Evolutionary conservation across 2,797 vertebrate genomes (phyloP).

Genomic region (Phyllotis vaccarum): DNA sequence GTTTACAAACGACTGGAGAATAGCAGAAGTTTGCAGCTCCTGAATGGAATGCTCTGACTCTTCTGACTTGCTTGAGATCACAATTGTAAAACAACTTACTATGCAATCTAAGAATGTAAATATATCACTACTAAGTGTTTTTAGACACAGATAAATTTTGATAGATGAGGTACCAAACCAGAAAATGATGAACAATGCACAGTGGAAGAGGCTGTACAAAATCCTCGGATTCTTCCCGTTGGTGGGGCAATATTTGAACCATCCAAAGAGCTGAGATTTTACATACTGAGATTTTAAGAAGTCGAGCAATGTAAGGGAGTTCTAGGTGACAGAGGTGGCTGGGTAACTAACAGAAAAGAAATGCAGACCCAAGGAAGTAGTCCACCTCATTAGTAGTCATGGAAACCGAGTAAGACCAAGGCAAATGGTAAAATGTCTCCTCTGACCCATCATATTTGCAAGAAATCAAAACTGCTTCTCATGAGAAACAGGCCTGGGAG

Average conservation of each 20-base stretch:
- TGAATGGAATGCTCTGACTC: not conserved
- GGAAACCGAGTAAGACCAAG: constrained; percentile 21
- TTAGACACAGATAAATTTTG: not conserved
- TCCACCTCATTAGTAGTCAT: constrained; percentile 4
- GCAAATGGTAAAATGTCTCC: not conserved
- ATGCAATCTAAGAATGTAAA: not conserved
- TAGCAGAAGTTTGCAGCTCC: not conserved
- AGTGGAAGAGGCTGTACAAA: not conserved
- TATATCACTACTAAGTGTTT: constrained; percentile 10
- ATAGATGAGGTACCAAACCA: not conserved
- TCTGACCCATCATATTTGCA: not conserved
- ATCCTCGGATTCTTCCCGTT: not conserved
- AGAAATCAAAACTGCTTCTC: not conserved
- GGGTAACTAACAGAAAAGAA: constrained; percentile 38
- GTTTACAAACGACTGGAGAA: not conserved
- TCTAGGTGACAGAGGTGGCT: not conserved
- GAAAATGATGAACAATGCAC: constrained; percentile 33
- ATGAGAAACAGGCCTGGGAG: not conserved
- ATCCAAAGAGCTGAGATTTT: not conserved
- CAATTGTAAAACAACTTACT: constrained; percentile 21
- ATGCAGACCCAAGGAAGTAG: constrained; percentile 1
- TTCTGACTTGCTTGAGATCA: constrained; percentile 6
- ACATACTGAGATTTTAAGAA: constrained; percentile 3
- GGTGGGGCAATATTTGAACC: not conserved
- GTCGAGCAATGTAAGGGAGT: not conserved